Evolutionary conservation across 2,113 vertebrate genomes (phyloP).

Genomic region (Tachysurus fulvidraco): DNA sequence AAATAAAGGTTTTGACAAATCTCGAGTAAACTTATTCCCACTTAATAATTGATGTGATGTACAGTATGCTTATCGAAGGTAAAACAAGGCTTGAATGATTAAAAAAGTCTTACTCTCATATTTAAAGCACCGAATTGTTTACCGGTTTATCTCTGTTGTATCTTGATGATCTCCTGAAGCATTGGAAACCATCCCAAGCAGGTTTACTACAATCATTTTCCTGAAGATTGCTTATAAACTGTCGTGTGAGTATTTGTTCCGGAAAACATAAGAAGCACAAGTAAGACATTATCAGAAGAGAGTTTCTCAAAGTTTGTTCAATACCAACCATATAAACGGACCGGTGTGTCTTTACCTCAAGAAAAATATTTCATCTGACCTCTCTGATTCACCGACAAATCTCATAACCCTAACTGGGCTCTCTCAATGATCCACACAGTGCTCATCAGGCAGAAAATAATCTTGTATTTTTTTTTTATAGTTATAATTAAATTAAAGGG

Average conservation of each 20-base stretch:
- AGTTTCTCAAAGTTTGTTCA: no score
- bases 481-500: neutral
- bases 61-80: neutral
- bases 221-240: neutral
- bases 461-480: neutral
- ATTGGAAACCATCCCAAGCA: neutral
- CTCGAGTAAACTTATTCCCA: neutral
- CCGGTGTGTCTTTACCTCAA: neutral
- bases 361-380: neutral
- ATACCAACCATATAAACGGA: neutral
- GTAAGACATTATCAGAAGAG: neutral
- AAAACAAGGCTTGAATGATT: neutral
- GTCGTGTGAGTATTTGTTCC: neutral
- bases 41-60: neutral
- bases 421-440: neutral
- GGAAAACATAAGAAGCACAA: neutral
- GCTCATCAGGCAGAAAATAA: neutral
- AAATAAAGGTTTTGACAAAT: neutral
- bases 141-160: neutral
- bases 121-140: neutral
- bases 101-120: neutral
- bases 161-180: neutral
- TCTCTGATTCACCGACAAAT: neutral
- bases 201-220: neutral
- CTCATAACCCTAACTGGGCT: neutral